phyloP scores from a whole-genome alignment of 1,140 invertebrate species.

The Penaeus japonicus region DNA sequence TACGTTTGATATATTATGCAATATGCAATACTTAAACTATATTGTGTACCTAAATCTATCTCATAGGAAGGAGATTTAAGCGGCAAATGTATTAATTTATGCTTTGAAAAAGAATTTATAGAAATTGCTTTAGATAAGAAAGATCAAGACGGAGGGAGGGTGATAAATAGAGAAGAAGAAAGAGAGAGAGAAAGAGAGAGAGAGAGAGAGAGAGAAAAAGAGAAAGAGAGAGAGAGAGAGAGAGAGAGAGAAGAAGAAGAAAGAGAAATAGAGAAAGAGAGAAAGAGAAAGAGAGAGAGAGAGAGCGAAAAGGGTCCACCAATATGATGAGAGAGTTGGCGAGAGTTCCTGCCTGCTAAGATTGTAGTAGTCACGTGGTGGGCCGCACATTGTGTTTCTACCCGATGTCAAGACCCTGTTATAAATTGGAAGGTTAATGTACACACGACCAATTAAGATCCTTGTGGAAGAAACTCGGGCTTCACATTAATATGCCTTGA shows the following conservation, averaged over 20 bases:
- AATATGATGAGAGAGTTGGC: constrained; percentile 7
- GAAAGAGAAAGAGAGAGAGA: constrained; percentile 14
- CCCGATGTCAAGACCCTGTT: constrained; percentile 39
- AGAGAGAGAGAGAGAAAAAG: not conserved
- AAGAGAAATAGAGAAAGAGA: not conserved
- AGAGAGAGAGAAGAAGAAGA: not conserved
- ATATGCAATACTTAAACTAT: too few relatives aligned
- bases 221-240: not conserved
- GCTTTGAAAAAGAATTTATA: too few relatives aligned
- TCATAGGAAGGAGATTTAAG: too few relatives aligned
- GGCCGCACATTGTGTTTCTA: constrained; percentile 43
- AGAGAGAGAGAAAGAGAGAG: not conserved
- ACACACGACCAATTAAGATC: constrained; percentile 48
- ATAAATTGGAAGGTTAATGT: constrained; percentile 56
- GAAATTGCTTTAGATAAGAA: too few relatives aligned
- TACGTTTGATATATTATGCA: too few relatives aligned
- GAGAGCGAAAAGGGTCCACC: not conserved
- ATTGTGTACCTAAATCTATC: too few relatives aligned
- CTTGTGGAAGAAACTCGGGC: constrained; percentile 39
- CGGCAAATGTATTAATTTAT: too few relatives aligned
- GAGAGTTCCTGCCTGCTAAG: not conserved
- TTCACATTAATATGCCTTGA: constrained; percentile 54
- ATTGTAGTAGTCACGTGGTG: not conserved
- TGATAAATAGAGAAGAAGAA: too few relatives aligned
- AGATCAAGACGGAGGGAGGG: too few relatives aligned